Conservation (phyloP, 2,113 vertebrate species). For the Nesoenas mayeri region DNA sequence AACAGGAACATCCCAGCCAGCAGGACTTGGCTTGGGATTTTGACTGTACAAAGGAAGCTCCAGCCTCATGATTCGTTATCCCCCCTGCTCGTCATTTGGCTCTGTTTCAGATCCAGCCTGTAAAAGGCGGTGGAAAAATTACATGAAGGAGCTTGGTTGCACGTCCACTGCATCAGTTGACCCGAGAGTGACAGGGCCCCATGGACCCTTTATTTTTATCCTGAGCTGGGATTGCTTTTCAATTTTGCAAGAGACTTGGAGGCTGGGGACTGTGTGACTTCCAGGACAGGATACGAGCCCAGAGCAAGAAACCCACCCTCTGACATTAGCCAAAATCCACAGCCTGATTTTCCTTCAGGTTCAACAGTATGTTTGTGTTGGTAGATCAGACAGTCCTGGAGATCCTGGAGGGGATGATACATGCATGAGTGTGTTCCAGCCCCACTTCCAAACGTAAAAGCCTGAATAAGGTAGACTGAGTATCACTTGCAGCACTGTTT, state of each 20-base stretch:
- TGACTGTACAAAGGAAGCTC: not conserved
- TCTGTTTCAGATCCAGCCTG: not conserved
- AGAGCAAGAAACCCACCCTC: not conserved
- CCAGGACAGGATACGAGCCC: slow-evolving; percentile 17
- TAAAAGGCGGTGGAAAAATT: not conserved
- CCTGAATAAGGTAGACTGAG: not conserved
- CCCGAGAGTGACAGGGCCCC: slow-evolving; percentile 2
- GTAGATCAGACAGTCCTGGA: not conserved
- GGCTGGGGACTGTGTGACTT: not conserved
- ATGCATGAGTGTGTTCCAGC: not conserved
- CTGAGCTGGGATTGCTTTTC: not conserved
- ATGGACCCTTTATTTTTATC: slow-evolving; percentile 16
- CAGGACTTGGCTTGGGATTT: slow-evolving; percentile 1
- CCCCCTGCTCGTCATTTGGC: not conserved
- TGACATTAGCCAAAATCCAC: slow-evolving; percentile 6
- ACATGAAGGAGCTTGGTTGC: not conserved
- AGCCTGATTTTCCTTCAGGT: not conserved
- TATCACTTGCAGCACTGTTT: not conserved
- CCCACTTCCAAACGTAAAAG: not conserved
- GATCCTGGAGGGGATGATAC: not conserved
- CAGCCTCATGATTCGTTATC: not conserved
- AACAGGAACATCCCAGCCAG: not conserved
- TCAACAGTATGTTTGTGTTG: not conserved
- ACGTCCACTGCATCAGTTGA: not conserved
- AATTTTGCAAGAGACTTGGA: not conserved